Evolutionary conservation across 2,113 vertebrate species (phyloP).

Genomic region (Macquaria australasica): DNA sequence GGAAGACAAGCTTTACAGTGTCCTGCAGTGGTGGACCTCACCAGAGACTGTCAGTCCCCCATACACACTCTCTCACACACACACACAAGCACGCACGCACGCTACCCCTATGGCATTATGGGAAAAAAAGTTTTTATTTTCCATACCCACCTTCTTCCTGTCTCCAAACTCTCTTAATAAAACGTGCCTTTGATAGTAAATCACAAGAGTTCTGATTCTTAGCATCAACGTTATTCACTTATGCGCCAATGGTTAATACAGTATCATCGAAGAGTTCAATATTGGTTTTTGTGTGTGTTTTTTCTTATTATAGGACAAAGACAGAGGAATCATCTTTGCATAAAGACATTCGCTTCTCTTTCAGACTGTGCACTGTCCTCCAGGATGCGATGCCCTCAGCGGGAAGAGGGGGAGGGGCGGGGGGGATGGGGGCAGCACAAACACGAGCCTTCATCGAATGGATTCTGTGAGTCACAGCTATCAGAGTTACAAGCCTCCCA

Average conservation of each 20-base stretch:
- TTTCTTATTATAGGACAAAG: conserved; percentile 81
- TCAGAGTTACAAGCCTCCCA: conserved; percentile 81
- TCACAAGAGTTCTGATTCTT: conserved; percentile 70
- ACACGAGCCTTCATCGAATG: conserved; percentile 82
- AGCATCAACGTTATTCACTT: conserved; percentile 57
- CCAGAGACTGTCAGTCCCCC: conserved; percentile 81
- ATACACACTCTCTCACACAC: conserved; percentile 46
- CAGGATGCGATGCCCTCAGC: conserved; percentile 57
- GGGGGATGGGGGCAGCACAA: conserved; percentile 80
- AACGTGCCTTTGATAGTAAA: conserved; percentile 79
- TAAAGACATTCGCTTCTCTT: conserved; percentile 85
- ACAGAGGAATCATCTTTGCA: conserved; percentile 87
- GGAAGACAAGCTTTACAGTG: conserved; percentile 99
- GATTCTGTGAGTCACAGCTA: conserved; percentile 59
- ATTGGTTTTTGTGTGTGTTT: conserved; percentile 29
- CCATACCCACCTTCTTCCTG: conserved; percentile 33
- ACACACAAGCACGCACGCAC: conserved; percentile 69
- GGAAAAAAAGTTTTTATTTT: conserved; percentile 63
- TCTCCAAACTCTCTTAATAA: conserved; percentile 49
- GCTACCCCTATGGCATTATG: conserved; percentile 87
- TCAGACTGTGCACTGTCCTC: conserved; percentile 83
- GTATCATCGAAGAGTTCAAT: conserved; percentile 67
- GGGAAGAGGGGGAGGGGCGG: conserved; percentile 61
- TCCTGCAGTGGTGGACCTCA: conserved; percentile 89
- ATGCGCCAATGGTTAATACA: conserved; percentile 72